phyloP scores from a whole-genome alignment of 1,140 invertebrate genomes.

The Formica selysi region DNA sequence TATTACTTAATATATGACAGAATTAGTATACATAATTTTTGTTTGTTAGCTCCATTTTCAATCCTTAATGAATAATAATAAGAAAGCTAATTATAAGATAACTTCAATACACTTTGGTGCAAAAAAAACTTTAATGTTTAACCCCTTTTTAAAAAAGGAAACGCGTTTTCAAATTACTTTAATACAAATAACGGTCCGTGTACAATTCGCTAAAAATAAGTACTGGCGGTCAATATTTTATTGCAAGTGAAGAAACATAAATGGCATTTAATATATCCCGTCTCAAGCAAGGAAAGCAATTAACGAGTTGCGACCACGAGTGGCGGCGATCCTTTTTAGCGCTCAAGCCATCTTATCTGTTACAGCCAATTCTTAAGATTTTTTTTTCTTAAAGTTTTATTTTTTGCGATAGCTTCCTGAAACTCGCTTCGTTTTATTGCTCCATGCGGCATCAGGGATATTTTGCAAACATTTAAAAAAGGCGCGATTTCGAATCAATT shows the following conservation, averaged over 20 bases:
- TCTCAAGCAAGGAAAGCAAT: neutral
- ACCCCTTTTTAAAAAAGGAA: neutral
- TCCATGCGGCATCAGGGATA: neutral
- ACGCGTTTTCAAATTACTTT: neutral
- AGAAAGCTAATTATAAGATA: neutral
- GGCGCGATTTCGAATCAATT: conserved; percentile 22
- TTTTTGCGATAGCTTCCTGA: neutral
- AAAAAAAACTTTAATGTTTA: neutral
- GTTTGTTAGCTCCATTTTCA: neutral
- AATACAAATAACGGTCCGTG: conserved; percentile 14
- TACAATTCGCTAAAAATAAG: conserved; percentile 12
- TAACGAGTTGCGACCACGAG: neutral
- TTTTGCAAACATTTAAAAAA: conserved; percentile 9
- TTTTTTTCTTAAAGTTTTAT: neutral
- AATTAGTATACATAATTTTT: neutral
- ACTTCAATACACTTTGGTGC: neutral
- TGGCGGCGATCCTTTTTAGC: neutral
- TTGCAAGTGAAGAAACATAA: conserved; percentile 55
- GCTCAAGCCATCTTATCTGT: neutral
- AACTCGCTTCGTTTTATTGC: conserved; percentile 1
- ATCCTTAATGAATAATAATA: neutral
- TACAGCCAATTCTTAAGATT: neutral
- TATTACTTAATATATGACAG: neutral
- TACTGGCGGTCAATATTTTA: conserved; percentile 45
- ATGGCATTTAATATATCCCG: conserved; percentile 58